Base-by-base conservation (phyloP, 2,113 vertebrate genomes). In the Camelus dromedarius region DNA sequence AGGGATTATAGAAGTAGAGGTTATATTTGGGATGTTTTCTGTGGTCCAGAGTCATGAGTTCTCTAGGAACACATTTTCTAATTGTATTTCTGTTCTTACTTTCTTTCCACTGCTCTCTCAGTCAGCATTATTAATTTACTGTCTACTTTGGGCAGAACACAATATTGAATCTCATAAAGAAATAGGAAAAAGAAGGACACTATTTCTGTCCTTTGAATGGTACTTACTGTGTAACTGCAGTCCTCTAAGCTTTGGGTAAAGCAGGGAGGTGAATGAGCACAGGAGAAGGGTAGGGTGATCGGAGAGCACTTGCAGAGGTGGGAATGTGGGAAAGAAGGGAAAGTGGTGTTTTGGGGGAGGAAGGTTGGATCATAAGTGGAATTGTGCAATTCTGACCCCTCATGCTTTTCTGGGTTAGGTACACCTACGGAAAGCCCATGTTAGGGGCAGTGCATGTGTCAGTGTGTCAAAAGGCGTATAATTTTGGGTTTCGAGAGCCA, bases 381-480 rank as follows among this genome's bases (percentile, higher is more conserved):
- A 9, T 90, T 52, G 64, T 67, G 24, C n/a, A 83, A 3, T 15
- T 86, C 32, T 91, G 58, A 75, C 8, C 30, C n/a, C 5, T 70
- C 7, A 0, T n/a, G 54, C 22, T 93, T 64, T 66, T 64, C 70
- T 48, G 58, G 67, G 48, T 86, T 88, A 98, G 98, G 60, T 95
- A 98, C 6, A 19, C 42, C 8, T 97, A 72, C 22, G 98, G 98
- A 26, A 98, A 98, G 92, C 91, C 92, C 0, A 0, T 98, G 75
- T 93, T 38, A 2, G 98, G 98, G 4, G 24, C 14, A 2, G 30
- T 93, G 46, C 81, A 56, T 0, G 76, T 97, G 3, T 97, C 48
- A 0, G 66, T 98, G 48, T 98, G 98, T 72, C 98, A 98, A 96
- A 98, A 97, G 94, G 93, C 86, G 10, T 30, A 95, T 5, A 28